A percentile compares a stretch with the other conserved stretches of the same genome.
phyloP scores from a whole-genome alignment of 2,113 vertebrate species.

The Poecilia latipinna region DNA sequence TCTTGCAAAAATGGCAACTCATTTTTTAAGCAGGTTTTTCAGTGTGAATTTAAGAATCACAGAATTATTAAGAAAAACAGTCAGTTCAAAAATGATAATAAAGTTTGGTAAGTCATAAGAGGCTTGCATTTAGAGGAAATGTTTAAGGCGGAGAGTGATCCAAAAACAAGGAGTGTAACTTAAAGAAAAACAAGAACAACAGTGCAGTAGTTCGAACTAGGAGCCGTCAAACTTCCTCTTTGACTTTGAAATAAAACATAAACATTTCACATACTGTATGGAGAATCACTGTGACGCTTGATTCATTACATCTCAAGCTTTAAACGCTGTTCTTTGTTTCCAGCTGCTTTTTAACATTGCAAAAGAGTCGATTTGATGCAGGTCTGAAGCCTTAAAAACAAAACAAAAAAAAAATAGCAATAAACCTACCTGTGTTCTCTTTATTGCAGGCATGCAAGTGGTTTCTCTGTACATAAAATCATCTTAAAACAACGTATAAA shows the following conservation, averaged over 20 bases:
- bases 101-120: constrained; percentile 4
- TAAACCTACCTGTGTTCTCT: background rate
- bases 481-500: background rate
- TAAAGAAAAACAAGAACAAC: background rate
- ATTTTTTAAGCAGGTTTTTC: background rate
- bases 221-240: background rate
- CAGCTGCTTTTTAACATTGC: constrained; percentile 14
- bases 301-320: background rate
- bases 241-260: constrained; percentile 9
- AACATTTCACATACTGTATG: constrained; percentile 11
- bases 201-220: background rate
- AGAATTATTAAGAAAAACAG: background rate
- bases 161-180: background rate
- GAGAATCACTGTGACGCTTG: background rate
- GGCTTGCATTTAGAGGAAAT: background rate
- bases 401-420: background rate
- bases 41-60: background rate
- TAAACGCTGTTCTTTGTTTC: constrained; percentile 1
- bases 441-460: background rate
- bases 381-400: background rate
- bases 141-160: background rate
- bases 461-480: constrained; percentile 12
- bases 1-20: background rate
- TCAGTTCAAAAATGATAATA: background rate
- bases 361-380: constrained; percentile 23